These are phyloP conservation scores for Channa argus DNA, from an alignment of 2,113 vertebrate species.

Conservation along the genomic window DNA sequence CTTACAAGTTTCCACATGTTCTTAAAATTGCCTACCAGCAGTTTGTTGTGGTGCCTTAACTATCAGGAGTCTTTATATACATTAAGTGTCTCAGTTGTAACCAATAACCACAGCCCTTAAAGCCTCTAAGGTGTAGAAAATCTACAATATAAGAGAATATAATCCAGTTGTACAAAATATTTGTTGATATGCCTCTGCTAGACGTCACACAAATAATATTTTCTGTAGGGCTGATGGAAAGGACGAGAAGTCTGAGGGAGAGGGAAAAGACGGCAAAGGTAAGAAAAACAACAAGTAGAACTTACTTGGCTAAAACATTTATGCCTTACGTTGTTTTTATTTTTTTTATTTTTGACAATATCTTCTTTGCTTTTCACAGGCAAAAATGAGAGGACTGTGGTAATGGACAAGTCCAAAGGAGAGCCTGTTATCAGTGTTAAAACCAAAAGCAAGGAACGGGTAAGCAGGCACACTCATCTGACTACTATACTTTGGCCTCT, in stretches of 20 bases:
- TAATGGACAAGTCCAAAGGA: constrained; percentile 98
- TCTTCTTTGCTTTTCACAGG: constrained; percentile 58
- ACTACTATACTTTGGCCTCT: background rate
- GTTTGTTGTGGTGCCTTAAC: background rate
- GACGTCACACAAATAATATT: background rate
- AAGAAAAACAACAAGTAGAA: background rate
- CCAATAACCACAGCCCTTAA: background rate
- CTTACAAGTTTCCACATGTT: background rate
- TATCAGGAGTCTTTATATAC: background rate
- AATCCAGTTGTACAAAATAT: background rate
- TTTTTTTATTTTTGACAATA: background rate
- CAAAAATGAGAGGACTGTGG: constrained; percentile 90
- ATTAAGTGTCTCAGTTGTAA: background rate
- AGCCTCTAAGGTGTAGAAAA: background rate
- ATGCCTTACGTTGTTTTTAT: background rate
- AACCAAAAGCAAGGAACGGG: constrained; percentile 87
- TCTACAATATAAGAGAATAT: background rate
- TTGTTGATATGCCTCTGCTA: background rate
- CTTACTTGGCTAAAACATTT: background rate
- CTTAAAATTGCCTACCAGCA: background rate
- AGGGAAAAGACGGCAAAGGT: constrained; percentile 88
- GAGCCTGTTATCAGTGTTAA: constrained; percentile 98
- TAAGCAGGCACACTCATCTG: constrained; percentile 45
- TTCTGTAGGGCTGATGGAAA: constrained; percentile 82
- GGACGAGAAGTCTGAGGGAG: constrained; percentile 88